phyloP scores from a whole-genome alignment of 2,113 vertebrate genomes.

The Zapus hudsonius region DNA sequence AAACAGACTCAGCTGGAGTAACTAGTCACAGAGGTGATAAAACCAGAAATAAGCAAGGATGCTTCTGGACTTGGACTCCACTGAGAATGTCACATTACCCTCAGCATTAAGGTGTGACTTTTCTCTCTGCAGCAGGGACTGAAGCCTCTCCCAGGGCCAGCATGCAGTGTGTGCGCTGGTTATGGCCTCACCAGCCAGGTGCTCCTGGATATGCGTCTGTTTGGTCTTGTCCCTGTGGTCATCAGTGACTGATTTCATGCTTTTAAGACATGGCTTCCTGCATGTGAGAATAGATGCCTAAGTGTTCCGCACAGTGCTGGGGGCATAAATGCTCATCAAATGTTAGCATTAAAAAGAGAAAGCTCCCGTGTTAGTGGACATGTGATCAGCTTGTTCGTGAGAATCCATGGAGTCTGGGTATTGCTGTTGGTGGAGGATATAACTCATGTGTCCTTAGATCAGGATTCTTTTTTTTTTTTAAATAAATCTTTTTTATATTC shows the following conservation, averaged over 20 bases:
- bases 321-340: neutral
- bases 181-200: neutral
- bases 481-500: too few relatives aligned
- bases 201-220: neutral
- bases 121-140: neutral
- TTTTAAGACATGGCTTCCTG: neutral
- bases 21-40: neutral
- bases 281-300: too few relatives aligned
- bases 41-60: neutral
- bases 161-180: neutral
- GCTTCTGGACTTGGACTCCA: neutral
- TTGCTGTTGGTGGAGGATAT: neutral
- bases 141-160: neutral
- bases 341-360: neutral
- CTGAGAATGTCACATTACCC: neutral
- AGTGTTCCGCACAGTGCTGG: neutral
- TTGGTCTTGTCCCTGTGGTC: neutral
- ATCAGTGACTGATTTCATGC: accelerated
- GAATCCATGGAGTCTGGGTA: neutral
- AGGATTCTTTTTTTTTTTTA: too few relatives aligned
- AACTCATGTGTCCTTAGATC: neutral
- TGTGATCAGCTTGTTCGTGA: neutral
- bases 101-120: neutral
- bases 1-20: neutral
- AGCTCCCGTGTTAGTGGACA: neutral